Conservation (phyloP, 1,140 invertebrate species). For the Plutomurus gul region DNA sequence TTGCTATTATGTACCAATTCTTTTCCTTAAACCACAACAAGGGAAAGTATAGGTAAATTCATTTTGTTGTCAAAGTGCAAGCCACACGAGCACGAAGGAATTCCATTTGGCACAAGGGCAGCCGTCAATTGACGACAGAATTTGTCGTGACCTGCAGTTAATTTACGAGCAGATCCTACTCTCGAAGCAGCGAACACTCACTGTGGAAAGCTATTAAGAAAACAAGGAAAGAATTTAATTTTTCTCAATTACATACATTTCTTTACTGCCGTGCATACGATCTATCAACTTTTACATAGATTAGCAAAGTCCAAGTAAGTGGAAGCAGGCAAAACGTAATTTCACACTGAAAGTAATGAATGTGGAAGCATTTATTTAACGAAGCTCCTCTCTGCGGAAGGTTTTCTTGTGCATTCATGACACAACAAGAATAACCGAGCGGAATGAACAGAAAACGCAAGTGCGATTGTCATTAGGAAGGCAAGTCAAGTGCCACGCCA, state of each 20-base stretch:
- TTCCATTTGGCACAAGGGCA: no score
- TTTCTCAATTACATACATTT: not conserved
- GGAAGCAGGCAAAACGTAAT: no score
- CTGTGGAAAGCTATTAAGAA: conserved; percentile 23
- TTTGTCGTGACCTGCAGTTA: conserved; percentile 2
- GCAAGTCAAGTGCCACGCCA: not conserved
- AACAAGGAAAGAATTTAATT: conserved; percentile 15
- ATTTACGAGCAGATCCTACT: not conserved
- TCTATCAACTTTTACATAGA: no score
- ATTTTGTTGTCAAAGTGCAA: no score
- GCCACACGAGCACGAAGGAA: no score
- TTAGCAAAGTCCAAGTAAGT: no score
- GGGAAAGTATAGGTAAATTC: no score
- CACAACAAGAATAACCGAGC: not conserved
- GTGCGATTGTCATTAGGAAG: not conserved
- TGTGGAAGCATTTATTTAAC: not conserved
- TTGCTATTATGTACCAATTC: no score
- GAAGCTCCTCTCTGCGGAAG: no score
- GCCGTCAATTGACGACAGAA: not conserved
- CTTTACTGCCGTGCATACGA: not conserved
- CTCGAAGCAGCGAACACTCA: not conserved
- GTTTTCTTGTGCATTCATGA: not conserved
- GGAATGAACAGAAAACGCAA: not conserved
- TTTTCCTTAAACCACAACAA: no score
- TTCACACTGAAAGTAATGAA: no score